Evolutionary conservation across 2,888 invertebrate species (phyloP).

Genomic region (Miltochrista miniata): DNA sequence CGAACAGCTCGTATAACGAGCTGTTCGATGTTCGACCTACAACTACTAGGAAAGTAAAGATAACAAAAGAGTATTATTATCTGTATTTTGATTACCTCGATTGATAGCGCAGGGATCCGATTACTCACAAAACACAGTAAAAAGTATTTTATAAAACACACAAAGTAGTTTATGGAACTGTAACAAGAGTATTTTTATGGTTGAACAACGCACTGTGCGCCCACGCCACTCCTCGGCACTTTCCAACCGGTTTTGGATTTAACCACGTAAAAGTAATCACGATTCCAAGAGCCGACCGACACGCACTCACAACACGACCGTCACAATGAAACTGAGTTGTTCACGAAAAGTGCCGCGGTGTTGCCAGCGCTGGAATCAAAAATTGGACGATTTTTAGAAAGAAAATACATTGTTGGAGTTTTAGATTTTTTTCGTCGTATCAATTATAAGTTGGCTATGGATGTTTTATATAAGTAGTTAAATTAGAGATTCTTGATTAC

Average conservation of each 20-base stretch:
- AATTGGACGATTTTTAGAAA: slow-evolving; percentile 24
- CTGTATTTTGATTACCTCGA: slow-evolving; percentile 41
- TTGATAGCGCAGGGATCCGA: slow-evolving; percentile 39
- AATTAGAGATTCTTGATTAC: no score
- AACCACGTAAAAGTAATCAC: slow-evolving; percentile 72
- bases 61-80: slow-evolving; percentile 38
- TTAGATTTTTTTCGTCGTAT: no score
- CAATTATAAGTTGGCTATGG: no score
- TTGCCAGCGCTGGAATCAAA: slow-evolving; percentile 43
- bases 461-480: no score
- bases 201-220: slow-evolving; percentile 68
- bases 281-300: slow-evolving; percentile 37
- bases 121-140: slow-evolving; percentile 49
- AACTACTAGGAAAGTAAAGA: slow-evolving; percentile 31
- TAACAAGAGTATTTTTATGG: slow-evolving; percentile 52
- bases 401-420: background rate
- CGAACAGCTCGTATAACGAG: background rate
- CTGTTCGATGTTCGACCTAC: no score
- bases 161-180: slow-evolving; percentile 49
- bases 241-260: slow-evolving; percentile 75
- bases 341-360: slow-evolving; percentile 51
- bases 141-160: slow-evolving; percentile 46
- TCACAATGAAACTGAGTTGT: slow-evolving; percentile 53
- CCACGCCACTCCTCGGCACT: slow-evolving; percentile 78
- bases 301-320: slow-evolving; percentile 46